These are phyloP conservation scores for Bradypus variegatus DNA, from an alignment of 2,797 vertebrate genomes.

Conservation along the genomic window DNA sequence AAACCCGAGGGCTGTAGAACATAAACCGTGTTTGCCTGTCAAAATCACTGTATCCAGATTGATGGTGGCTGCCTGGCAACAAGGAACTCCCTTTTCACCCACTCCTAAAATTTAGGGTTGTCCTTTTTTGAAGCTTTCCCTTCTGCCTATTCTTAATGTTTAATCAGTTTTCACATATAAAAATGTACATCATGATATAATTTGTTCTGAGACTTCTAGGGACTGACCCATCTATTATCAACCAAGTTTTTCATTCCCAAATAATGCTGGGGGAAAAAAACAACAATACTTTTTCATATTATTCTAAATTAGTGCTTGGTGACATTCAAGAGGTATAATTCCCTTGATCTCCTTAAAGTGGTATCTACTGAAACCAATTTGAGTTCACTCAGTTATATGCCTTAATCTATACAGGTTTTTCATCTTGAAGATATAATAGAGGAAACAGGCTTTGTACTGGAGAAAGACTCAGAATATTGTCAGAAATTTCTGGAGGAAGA, in stretches of 20 bases:
- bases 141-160: background rate
- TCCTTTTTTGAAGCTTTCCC: background rate
- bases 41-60: background rate
- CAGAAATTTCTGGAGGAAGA: conserved; percentile 95
- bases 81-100: background rate
- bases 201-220: background rate
- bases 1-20: background rate
- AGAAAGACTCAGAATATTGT: conserved; percentile 94
- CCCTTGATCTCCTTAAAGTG: background rate
- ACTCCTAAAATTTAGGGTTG: background rate
- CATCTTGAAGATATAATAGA: conserved; percentile 85
- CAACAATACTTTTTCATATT: background rate
- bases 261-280: background rate
- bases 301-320: background rate
- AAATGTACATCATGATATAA: background rate
- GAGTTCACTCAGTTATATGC: background rate
- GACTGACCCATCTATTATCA: background rate
- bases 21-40: background rate
- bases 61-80: background rate
- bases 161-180: background rate
- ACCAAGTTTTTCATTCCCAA: background rate
- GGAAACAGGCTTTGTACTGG: conserved; percentile 88
- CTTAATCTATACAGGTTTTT: conserved; percentile 79
- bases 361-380: background rate
- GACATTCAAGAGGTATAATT: background rate